A percentile compares a stretch with the other conserved stretches of the same genome.
phyloP scores from a whole-genome alignment of 2,113 vertebrate species.

The Orycteropus afer region DNA sequence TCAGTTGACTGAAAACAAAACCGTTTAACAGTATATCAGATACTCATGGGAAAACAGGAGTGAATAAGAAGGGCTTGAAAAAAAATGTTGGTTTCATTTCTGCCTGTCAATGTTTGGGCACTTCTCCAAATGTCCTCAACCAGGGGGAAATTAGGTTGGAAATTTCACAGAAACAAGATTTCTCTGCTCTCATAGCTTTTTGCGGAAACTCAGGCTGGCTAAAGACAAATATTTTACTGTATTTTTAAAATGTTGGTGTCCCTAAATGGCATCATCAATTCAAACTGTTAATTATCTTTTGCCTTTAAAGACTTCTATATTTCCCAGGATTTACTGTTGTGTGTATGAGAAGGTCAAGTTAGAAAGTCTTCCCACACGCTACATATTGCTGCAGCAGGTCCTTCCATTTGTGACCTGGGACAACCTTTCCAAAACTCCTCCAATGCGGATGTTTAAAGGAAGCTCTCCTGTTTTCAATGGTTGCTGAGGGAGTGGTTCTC shows the following conservation, averaged over 20 bases:
- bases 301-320: background rate
- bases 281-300: constrained; percentile 38
- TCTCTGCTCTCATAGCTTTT: background rate
- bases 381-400: background rate
- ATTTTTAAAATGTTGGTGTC: constrained; percentile 13
- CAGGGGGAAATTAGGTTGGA: background rate
- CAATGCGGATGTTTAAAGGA: background rate
- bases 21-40: background rate
- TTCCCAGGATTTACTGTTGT: background rate
- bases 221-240: background rate
- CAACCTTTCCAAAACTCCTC: background rate
- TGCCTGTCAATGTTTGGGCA: background rate
- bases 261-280: constrained; percentile 26
- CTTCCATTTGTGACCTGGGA: background rate
- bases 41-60: background rate
- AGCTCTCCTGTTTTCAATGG: background rate
- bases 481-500: background rate
- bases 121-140: background rate
- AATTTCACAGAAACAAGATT: constrained; percentile 42
- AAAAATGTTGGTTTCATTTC: background rate
- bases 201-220: constrained; percentile 1
- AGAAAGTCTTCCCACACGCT: background rate
- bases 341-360: background rate
- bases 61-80: background rate
- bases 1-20: background rate